Percentiles rank a stretch among this genome's conserved stretches.
phyloP scores from a whole-genome alignment of 2,113 vertebrate species.

The Piaya cayana region DNA sequence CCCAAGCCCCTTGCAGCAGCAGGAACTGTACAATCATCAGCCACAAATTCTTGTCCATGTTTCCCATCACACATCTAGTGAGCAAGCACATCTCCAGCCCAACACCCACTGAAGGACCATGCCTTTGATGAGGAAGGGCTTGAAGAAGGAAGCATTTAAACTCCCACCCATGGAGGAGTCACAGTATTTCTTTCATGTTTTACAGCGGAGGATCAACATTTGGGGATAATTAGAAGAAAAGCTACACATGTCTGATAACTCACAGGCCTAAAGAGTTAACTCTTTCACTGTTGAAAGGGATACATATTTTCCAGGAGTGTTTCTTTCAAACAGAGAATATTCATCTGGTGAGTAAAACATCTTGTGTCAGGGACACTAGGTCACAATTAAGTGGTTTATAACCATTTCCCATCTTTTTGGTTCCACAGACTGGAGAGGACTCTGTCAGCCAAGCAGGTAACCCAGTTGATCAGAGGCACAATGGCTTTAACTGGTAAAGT shows the following conservation, averaged over 20 bases:
- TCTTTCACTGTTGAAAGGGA: background rate
- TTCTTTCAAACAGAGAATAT: background rate
- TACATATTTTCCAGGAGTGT: background rate
- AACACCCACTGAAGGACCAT: background rate
- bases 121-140: background rate
- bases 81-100: background rate
- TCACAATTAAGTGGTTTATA: background rate
- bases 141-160: background rate
- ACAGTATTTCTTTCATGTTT: background rate
- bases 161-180: background rate
- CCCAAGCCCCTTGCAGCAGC: background rate
- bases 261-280: background rate
- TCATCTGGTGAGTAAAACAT: background rate
- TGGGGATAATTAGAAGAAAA: background rate
- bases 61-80: fast-evolving
- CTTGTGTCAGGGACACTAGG: fast-evolving
- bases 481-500: background rate
- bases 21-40: background rate
- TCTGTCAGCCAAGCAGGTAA: background rate
- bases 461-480: background rate
- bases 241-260: background rate
- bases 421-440: background rate
- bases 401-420: background rate
- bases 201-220: conserved; percentile 3
- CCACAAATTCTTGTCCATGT: fast-evolving